Percentiles rank a stretch among this genome's conserved stretches.
Evolutionary conservation across 2,113 vertebrate species (phyloP).

Genomic region (Daphoenositta chrysoptera): DNA sequence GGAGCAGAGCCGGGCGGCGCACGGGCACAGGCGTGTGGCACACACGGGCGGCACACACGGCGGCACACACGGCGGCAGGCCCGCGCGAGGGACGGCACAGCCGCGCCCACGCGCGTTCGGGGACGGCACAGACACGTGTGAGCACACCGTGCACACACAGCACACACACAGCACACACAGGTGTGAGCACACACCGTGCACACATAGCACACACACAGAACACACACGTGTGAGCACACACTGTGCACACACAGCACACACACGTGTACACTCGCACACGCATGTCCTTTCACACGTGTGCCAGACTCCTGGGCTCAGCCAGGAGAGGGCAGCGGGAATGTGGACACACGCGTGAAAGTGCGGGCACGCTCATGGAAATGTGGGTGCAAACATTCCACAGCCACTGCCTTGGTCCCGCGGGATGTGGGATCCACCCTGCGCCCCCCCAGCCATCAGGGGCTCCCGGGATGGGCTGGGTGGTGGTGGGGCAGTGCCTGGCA

Average conservation of each 20-base stretch:
- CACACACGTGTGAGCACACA: accelerated
- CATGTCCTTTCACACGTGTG: not conserved
- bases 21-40: accelerated
- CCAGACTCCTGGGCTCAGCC: not conserved
- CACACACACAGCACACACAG: too few species aligned
- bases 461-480: not conserved
- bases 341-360: not conserved
- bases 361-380: not conserved
- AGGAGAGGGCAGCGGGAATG: not conserved
- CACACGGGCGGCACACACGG: not conserved
- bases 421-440: not conserved
- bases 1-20: not conserved
- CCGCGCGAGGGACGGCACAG: accelerated
- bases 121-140: accelerated
- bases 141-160: not conserved
- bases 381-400: not conserved
- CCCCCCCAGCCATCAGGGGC: not conserved
- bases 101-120: not conserved
- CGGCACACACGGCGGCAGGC: not conserved
- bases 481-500: not conserved
- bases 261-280: not conserved
- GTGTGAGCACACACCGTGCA: accelerated
- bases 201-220: too few species aligned
- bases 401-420: accelerated
- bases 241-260: accelerated